Evolutionary conservation across 2,797 vertebrate species (phyloP).

Genomic region (Malurus splendens): DNA sequence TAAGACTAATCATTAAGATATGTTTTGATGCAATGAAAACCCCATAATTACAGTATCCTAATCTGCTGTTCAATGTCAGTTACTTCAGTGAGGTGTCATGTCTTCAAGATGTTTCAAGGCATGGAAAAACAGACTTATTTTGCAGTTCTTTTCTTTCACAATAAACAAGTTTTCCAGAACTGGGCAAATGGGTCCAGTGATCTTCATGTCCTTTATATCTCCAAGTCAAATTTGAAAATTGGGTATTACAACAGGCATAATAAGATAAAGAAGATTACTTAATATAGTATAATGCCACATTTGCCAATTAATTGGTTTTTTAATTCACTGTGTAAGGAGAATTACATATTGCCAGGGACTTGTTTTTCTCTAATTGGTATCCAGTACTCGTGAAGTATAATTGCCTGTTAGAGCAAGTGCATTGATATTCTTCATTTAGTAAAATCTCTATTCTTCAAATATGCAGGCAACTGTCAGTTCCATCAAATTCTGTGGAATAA

Average conservation of each 20-base stretch:
- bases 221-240: background rate
- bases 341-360: background rate
- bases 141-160: background rate
- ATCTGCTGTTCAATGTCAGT: background rate
- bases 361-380: background rate
- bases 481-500: background rate
- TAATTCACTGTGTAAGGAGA: background rate
- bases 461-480: background rate
- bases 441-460: background rate
- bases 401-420: background rate
- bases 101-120: background rate
- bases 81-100: background rate
- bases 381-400: background rate
- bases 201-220: background rate
- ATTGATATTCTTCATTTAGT: background rate
- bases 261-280: background rate
- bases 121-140: background rate
- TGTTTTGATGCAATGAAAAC: background rate
- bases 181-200: background rate
- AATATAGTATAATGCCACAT: background rate
- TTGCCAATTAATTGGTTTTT: background rate
- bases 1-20: background rate
- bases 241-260: background rate
- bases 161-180: background rate
- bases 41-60: background rate